Conservation (phyloP, 2,113 vertebrate genomes). For the Esox niger region DNA sequence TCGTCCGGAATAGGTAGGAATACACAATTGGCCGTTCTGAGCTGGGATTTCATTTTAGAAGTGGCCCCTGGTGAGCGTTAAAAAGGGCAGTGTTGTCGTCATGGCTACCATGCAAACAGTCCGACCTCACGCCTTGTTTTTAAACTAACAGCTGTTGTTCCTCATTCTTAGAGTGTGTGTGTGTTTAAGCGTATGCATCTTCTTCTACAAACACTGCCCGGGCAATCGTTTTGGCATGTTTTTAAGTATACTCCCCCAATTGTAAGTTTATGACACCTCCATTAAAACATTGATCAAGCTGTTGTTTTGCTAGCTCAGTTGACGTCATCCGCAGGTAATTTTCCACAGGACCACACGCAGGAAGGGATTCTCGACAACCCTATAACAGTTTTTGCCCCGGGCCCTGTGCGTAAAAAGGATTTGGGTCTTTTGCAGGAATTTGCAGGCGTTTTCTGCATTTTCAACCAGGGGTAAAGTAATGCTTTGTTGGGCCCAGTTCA, state of each 20-base stretch:
- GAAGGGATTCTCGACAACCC: constrained; percentile 20
- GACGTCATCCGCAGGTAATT: constrained; percentile 22
- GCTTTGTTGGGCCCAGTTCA: too few relatives aligned
- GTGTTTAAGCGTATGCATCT: not conserved
- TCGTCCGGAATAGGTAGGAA: too few relatives aligned
- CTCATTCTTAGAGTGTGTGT: constrained; percentile 8
- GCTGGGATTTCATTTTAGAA: not conserved
- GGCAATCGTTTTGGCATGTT: constrained; percentile 39
- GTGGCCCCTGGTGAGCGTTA: not conserved
- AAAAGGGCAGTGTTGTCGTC: constrained; percentile 15
- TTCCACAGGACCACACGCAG: constrained; percentile 29
- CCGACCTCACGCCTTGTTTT: constrained; percentile 13
- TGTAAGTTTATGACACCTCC: constrained; percentile 32
- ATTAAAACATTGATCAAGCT: constrained; percentile 22
- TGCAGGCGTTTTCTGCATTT: constrained; percentile 25
- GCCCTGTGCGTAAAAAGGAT: constrained; percentile 38
- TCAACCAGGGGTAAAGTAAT: too few relatives aligned
- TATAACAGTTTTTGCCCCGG: not conserved
- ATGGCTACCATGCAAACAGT: constrained; percentile 14
- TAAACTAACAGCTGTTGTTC: constrained; percentile 24
- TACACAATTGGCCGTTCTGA: not conserved
- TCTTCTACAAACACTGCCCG: constrained; percentile 36
- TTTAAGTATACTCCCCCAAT: not conserved
- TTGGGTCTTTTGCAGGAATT: constrained; percentile 22
- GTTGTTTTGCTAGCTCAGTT: constrained; percentile 35